phyloP scores from a whole-genome alignment of 2,113 vertebrate genomes.

The Philantomba maxwellii region DNA sequence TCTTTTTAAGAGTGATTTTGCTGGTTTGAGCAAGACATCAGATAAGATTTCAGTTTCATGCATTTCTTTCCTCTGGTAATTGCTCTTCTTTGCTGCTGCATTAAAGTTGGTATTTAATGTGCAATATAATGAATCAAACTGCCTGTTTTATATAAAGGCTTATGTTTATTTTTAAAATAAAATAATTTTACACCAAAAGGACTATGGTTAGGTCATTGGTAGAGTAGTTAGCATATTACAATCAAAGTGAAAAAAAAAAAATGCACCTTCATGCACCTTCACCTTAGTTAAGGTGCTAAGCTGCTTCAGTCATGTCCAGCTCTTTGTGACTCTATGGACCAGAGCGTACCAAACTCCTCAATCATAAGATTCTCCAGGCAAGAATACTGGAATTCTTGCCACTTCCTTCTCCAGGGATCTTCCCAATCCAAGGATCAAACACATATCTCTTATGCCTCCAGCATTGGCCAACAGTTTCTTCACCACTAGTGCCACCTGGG shows the following conservation, averaged over 20 bases:
- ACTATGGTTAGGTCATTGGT: not conserved
- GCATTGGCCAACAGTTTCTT: not conserved
- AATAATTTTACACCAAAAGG: not conserved
- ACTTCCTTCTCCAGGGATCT: not conserved
- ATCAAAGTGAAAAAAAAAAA: not conserved
- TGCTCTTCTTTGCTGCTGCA: not conserved
- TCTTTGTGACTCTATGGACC: not conserved
- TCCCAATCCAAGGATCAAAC: not conserved
- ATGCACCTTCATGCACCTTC: not conserved
- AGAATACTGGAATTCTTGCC: not conserved
- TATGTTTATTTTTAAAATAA: not conserved
- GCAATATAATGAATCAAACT: not conserved
- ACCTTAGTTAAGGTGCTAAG: not conserved
- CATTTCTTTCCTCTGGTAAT: not conserved
- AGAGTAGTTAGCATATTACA: not conserved
- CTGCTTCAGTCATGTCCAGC: not conserved
- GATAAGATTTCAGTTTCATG: not conserved
- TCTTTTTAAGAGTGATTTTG: not conserved
- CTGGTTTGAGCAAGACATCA: not conserved
- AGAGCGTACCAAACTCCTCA: no score
- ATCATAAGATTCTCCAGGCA: no score
- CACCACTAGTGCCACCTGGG: rapidly evolving
- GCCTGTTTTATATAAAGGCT: not conserved
- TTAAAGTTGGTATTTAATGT: not conserved
- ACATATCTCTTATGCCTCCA: not conserved